These are phyloP conservation scores for Tenthredo notha DNA, from an alignment of 2,888 invertebrate genomes.

Conservation along the genomic window DNA sequence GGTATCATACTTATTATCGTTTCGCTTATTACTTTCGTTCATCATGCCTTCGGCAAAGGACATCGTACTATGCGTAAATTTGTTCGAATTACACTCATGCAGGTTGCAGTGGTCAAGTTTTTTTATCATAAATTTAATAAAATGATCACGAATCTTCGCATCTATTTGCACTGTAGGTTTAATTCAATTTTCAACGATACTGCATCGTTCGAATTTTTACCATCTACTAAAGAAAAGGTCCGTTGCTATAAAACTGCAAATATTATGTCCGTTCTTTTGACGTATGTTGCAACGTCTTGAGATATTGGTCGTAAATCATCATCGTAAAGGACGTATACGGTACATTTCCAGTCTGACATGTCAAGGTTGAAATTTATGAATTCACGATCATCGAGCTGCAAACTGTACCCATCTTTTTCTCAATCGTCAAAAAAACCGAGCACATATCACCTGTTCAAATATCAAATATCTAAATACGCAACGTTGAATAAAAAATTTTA, in stretches of 20 bases:
- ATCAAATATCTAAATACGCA: slow-evolving; percentile 3
- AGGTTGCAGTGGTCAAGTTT: too few relatives aligned
- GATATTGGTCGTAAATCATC: background rate
- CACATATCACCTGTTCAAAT: background rate
- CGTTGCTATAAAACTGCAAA: background rate
- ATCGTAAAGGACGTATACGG: background rate
- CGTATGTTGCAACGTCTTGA: background rate
- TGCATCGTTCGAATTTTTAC: too few relatives aligned
- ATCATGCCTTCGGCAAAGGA: background rate
- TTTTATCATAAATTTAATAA: background rate
- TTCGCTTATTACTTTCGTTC: slow-evolving; percentile 13
- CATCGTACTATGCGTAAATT: background rate
- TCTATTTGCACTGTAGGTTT: too few relatives aligned
- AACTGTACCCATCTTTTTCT: background rate
- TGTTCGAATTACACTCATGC: too few relatives aligned
- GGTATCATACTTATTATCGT: background rate
- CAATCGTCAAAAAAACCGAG: background rate
- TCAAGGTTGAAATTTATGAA: slow-evolving; percentile 3
- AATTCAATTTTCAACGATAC: too few relatives aligned
- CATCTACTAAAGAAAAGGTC: too few relatives aligned
- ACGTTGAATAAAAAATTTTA: background rate
- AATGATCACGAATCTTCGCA: too few relatives aligned
- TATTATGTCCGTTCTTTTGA: background rate
- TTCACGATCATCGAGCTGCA: background rate
- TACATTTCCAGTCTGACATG: background rate